These are phyloP conservation scores for Poeciliopsis paucimaculata DNA, from an alignment of 2,797 vertebrate species.

Conservation along the genomic window DNA sequence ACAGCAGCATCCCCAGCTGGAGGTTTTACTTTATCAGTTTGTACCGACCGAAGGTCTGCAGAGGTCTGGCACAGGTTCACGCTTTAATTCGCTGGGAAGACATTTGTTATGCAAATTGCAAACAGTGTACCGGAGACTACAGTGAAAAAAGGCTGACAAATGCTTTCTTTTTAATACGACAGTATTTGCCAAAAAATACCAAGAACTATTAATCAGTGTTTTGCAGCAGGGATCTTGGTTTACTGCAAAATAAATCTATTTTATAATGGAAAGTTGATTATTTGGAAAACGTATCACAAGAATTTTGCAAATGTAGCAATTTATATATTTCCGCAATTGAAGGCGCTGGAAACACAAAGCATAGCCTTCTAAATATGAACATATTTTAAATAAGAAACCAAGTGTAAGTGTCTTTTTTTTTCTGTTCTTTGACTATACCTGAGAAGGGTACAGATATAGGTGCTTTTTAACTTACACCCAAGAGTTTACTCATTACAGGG, in stretches of 20 bases:
- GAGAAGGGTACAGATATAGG: not conserved
- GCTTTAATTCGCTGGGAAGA: slow-evolving; percentile 28
- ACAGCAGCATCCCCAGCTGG: slow-evolving; percentile 14
- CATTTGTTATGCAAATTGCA: slow-evolving; percentile 27
- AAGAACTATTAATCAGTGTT: not conserved
- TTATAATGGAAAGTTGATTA: not conserved
- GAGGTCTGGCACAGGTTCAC: slow-evolving; percentile 43
- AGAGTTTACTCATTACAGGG: not conserved
- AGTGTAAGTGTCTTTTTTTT: not conserved
- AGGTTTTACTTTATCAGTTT: slow-evolving; percentile 39
- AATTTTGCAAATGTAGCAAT: not conserved
- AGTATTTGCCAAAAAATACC: not conserved
- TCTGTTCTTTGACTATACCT: not conserved
- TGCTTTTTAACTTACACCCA: not conserved
- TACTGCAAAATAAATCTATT: not conserved
- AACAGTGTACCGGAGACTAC: not conserved
- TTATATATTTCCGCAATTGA: not conserved
- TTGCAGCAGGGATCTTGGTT: not conserved
- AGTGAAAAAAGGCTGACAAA: not conserved
- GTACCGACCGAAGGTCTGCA: slow-evolving; percentile 45
- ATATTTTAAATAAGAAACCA: not conserved
- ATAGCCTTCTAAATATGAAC: not conserved
- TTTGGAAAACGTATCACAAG: not conserved
- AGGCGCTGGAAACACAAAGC: not conserved
- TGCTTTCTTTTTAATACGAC: not conserved